Conservation (phyloP, 2,797 vertebrate species). For the Lagorchestes hirsutus region DNA sequence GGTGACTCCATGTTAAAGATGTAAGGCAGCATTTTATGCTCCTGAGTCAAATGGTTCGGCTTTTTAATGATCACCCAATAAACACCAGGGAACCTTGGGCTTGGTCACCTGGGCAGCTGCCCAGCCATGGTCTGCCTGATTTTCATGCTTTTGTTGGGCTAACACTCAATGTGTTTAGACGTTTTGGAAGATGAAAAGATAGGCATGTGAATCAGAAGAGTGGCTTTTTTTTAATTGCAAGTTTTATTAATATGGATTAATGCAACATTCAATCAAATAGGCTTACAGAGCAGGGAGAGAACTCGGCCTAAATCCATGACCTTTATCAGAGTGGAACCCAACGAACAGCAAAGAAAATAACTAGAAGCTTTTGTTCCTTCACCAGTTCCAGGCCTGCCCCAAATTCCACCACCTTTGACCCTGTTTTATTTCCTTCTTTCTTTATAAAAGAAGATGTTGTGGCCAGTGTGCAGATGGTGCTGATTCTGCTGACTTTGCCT, state of each 20-base stretch:
- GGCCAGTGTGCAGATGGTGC: neutral
- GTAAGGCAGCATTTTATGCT: neutral
- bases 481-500: neutral
- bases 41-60: neutral
- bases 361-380: neutral
- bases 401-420: neutral
- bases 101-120: neutral
- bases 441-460: neutral
- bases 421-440: neutral
- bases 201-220: neutral
- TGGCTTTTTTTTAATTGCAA: neutral
- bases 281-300: neutral
- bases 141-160: neutral
- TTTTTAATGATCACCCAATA: neutral
- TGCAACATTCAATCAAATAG: neutral
- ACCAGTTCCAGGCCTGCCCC: neutral
- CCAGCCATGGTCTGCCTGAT: neutral
- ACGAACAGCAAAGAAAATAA: neutral
- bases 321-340: neutral
- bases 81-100: neutral
- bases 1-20: neutral
- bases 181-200: neutral
- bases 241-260: neutral
- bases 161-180: neutral
- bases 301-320: neutral